Base-by-base conservation (phyloP, 2,797 vertebrate species). In the Pteronotus mesoamericanus region DNA sequence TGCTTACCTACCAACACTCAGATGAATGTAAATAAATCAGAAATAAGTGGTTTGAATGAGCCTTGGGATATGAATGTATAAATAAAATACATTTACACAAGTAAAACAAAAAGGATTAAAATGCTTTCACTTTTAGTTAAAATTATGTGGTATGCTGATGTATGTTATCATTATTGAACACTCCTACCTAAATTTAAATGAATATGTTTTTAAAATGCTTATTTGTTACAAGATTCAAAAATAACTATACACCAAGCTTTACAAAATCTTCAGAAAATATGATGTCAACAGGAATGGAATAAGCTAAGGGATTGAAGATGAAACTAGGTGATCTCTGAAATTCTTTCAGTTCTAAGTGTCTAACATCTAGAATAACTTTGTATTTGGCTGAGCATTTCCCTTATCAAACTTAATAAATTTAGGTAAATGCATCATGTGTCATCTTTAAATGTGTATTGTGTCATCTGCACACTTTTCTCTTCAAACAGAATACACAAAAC, bases 41-140 rank as follows among this genome's bases (percentile, higher is more conserved):
- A 72, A 94, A 68, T 19, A 94, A 96, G 32, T 89, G 75, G 18
- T 46, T 61, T 89, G 48, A 96, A 57, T 92, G 48, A 90, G 74
- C 14, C 6, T 89, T 94, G 75, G 39, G 39, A 34, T 92, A 55
- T 77, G 32, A 77, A 26, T 74, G 19, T 37, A 89, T 77, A 90
- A 96, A 87, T 91, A 46, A 83, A 64, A 64, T 83, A 64, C 48
- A 66, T 26, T 84, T 84, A 84, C 42, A 55, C 55, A 32, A 71
- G 46, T 44, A 85, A 89, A 75, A 86, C 79, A 85, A 92, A 89
- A 85, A 5, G 8, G 4, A 88, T 32, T 42, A 82, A 91, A 94
- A 85, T 90, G 74, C 10, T 37, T 88, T 88, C 61, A 83, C 7
- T 61, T 85, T 74, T 74, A 85, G 85, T 68, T 80, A 69, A 95